Evolutionary conservation across 2,888 invertebrate genomes (phyloP).

Genomic region (Erpobdella octoculata): DNA sequence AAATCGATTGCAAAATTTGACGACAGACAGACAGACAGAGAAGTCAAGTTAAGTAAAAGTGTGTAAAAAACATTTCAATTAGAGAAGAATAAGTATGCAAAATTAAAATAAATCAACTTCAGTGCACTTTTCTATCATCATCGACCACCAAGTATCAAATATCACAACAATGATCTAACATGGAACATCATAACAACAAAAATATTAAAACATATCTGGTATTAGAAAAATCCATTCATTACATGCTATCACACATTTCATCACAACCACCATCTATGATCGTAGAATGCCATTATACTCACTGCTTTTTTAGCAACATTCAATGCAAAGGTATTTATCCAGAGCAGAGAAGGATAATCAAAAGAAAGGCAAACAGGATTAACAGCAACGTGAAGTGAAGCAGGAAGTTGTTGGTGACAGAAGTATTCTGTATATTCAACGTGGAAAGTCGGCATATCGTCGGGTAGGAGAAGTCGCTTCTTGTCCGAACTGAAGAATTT

Average conservation of each 20-base stretch:
- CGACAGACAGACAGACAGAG: constrained; percentile 20
- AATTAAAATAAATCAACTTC: too few relatives aligned
- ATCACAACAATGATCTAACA: too few relatives aligned
- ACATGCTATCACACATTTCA: neutral
- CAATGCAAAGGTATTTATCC: constrained; percentile 85
- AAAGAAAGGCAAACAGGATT: constrained; percentile 81
- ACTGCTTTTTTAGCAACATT: constrained; percentile 69
- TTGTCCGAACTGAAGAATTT: constrained; percentile 62
- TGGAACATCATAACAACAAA: too few relatives aligned
- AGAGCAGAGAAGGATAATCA: constrained; percentile 78
- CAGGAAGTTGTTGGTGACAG: neutral
- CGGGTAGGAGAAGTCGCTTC: constrained; percentile 72
- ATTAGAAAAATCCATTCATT: too few relatives aligned
- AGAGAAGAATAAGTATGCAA: too few relatives aligned
- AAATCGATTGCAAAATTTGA: too few relatives aligned
- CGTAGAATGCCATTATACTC: constrained; percentile 33
- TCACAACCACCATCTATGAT: neutral
- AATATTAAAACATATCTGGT: too few relatives aligned
- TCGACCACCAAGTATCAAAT: too few relatives aligned
- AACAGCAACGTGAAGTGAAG: constrained; percentile 69
- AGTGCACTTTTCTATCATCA: too few relatives aligned
- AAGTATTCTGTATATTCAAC: constrained; percentile 87
- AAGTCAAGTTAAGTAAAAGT: constrained; percentile 26
- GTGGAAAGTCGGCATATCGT: constrained; percentile 83
- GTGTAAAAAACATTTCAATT: too few relatives aligned